Percentiles rank a stretch among this genome's conserved stretches.
Conservation (phyloP, 2,888 invertebrate genomes). For the Philereme vetulata region DNA sequence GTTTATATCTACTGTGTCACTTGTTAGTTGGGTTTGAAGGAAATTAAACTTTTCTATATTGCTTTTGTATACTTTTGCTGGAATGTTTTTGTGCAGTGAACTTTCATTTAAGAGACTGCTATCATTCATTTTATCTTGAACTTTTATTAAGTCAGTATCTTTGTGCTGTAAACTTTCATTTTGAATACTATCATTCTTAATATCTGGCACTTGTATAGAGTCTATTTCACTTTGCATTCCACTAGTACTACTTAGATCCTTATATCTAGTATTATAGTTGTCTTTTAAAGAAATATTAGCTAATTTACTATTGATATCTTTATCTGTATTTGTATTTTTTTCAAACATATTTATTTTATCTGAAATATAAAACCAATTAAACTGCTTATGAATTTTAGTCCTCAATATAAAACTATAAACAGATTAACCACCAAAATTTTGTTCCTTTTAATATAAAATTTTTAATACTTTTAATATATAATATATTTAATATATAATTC, state of each 20-base stretch:
- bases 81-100: slow-evolving; percentile 36
- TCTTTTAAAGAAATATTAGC: slow-evolving; percentile 67
- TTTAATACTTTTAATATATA: too few species aligned
- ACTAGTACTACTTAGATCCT: slow-evolving; percentile 54
- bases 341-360: slow-evolving; percentile 82
- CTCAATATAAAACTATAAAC: too few species aligned
- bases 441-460: neutral
- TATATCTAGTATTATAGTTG: slow-evolving; percentile 57
- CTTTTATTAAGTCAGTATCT: slow-evolving; percentile 31
- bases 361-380: slow-evolving; percentile 48
- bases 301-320: slow-evolving; percentile 67
- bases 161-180: slow-evolving; percentile 23
- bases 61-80: slow-evolving; percentile 69
- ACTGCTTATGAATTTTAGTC: neutral
- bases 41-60: slow-evolving; percentile 72
- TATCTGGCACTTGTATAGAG: slow-evolving; percentile 40
- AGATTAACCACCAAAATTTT: neutral
- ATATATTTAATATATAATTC: too few species aligned
- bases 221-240: slow-evolving; percentile 49
- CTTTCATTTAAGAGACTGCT: slow-evolving; percentile 25
- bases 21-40: slow-evolving; percentile 71
- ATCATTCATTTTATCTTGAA: slow-evolving; percentile 27
- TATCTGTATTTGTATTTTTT: slow-evolving; percentile 61
- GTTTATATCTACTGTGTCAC: slow-evolving; percentile 49
- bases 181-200: slow-evolving; percentile 29